A percentile compares a stretch with the other conserved stretches of the same genome.
Conservation (phyloP, 2,797 vertebrate genomes). For the Triplophysa yarkandensis region DNA sequence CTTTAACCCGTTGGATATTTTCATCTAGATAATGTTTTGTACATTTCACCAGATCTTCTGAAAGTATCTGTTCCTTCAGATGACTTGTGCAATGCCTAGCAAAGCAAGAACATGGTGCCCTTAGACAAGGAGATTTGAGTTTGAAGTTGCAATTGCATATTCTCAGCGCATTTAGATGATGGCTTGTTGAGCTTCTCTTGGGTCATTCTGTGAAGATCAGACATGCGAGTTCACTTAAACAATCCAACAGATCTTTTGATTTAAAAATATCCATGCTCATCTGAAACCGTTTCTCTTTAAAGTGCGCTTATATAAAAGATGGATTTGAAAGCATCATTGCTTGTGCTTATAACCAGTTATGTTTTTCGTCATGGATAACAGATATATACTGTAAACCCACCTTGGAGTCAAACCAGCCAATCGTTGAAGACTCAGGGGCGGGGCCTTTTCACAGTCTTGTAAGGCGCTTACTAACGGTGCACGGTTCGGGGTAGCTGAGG, state of each 20-base stretch:
- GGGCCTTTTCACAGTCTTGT: no score
- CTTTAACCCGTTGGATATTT: background rate
- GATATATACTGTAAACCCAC: no score
- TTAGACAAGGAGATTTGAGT: constrained; percentile 6
- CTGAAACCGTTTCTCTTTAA: background rate
- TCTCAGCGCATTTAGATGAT: constrained; percentile 20
- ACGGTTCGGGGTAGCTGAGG: no score
- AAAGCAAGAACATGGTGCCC: constrained; percentile 13
- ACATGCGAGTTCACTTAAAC: constrained; percentile 10
- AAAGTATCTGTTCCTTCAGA: background rate
- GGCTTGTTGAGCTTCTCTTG: constrained; percentile 5
- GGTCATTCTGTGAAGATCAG: constrained; percentile 28
- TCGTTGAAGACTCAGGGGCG: no score
- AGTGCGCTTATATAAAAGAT: background rate
- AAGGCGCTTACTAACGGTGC: no score
- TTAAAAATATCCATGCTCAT: constrained; percentile 15
- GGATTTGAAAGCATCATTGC: constrained; percentile 11
- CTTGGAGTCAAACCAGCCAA: no score
- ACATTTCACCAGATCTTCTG: background rate
- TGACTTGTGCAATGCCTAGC: constrained; percentile 11
- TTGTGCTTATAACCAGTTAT: constrained; percentile 27
- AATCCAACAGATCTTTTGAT: constrained; percentile 28
- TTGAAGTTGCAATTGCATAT: constrained; percentile 9
- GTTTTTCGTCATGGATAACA: background rate
- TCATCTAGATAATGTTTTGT: background rate